Conservation (phyloP, 2,797 vertebrate genomes). For the Hyperoplus lanceolatus region DNA sequence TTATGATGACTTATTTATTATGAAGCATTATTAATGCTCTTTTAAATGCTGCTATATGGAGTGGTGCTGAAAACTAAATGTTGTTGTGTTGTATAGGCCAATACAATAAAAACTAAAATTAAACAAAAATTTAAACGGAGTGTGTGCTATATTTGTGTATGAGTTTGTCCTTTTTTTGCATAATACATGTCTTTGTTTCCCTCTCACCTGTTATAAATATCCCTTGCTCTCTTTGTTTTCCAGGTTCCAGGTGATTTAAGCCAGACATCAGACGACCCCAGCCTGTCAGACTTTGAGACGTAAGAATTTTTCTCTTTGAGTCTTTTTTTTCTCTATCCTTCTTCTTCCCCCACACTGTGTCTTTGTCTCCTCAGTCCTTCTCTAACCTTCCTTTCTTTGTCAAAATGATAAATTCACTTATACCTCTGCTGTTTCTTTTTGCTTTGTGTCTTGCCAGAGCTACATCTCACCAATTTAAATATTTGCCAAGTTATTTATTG, state of each 20-base stretch:
- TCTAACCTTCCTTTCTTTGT: neutral
- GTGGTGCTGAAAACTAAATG: too few relatives aligned
- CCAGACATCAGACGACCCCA: conserved; percentile 98
- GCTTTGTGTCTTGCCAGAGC: neutral
- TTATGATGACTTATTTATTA: too few relatives aligned
- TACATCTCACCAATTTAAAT: neutral
- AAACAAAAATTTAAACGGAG: neutral
- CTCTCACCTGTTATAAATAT: neutral
- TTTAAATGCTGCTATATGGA: too few relatives aligned
- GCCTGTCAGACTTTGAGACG: conserved; percentile 99
- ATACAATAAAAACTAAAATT: too few relatives aligned
- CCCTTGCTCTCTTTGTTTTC: conserved; percentile 1
- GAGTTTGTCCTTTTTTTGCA: neutral
- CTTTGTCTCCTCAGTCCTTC: neutral
- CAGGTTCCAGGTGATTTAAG: conserved; percentile 97
- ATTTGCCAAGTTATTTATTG: neutral
- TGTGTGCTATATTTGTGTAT: neutral
- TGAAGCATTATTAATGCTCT: too few relatives aligned
- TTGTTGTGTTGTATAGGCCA: too few relatives aligned
- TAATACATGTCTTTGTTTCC: neutral
- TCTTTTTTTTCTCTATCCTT: neutral
- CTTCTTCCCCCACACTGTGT: neutral
- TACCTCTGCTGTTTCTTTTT: neutral
- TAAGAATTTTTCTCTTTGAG: conserved; percentile 81
- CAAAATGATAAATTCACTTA: neutral